Evolutionary conservation across 2,888 invertebrate species (phyloP).

Genomic region (Drosophila falleni): DNA sequence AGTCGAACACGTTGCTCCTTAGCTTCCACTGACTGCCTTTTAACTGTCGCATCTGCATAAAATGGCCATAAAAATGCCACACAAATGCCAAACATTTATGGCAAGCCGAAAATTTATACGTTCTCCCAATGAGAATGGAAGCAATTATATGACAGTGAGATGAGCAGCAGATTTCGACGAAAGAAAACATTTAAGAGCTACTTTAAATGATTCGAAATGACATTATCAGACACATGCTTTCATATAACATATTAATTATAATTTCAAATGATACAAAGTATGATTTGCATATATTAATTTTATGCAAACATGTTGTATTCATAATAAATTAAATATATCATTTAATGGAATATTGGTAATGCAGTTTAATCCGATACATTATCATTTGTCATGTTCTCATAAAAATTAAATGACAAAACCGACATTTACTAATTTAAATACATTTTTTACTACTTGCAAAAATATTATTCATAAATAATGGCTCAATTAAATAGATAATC

Average conservation of each 20-base stretch:
- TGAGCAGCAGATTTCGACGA: slow-evolving; percentile 5
- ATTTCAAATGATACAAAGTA: neutral
- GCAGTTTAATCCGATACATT: neutral
- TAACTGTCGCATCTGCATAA: slow-evolving; percentile 75
- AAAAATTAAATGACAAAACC: too few species aligned
- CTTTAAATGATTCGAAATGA: neutral
- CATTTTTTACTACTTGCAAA: too few species aligned
- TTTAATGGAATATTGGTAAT: neutral
- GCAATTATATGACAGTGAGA: slow-evolving; percentile 51
- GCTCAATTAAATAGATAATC: neutral
- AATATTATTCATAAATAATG: neutral
- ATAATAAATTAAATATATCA: slow-evolving; percentile 7
- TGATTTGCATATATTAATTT: neutral
- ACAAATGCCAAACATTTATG: slow-evolving; percentile 73
- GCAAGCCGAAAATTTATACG: slow-evolving; percentile 47
- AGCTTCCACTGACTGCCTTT: slow-evolving; percentile 23
- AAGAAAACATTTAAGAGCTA: neutral
- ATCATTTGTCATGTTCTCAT: neutral
- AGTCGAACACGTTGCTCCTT: slow-evolving; percentile 50
- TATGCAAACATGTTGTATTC: neutral
- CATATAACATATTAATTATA: neutral
- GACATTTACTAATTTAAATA: too few species aligned
- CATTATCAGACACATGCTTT: neutral
- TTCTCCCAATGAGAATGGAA: slow-evolving; percentile 9
- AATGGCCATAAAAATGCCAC: slow-evolving; percentile 72